These are phyloP conservation scores for Psilopogon haemacephalus DNA, from an alignment of 2,113 vertebrate genomes.

Conservation along the genomic window DNA sequence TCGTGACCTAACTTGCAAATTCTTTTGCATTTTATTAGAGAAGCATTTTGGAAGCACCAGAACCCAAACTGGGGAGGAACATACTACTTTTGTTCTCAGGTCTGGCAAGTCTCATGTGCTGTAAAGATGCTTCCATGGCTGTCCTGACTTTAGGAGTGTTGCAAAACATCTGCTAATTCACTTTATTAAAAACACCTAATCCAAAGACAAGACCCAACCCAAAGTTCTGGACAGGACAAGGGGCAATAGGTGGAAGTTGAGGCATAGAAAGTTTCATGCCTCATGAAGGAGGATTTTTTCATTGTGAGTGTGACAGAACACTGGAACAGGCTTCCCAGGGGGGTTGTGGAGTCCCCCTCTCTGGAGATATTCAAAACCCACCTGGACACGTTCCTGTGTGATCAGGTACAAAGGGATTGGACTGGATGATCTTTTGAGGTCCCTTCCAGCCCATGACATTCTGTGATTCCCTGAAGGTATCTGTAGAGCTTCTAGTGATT, in stretches of 20 bases:
- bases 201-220: background rate
- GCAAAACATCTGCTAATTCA: background rate
- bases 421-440: too few relatives aligned
- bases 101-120: background rate
- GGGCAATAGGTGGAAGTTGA: too few relatives aligned
- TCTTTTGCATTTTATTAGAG: background rate
- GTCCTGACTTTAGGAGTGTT: background rate
- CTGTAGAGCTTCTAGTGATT: background rate
- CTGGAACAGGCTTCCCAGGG: too few relatives aligned
- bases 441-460: too few relatives aligned
- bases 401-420: too few relatives aligned
- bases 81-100: background rate
- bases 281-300: too few relatives aligned
- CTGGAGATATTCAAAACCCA: too few relatives aligned
- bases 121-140: background rate
- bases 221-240: background rate
- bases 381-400: too few relatives aligned
- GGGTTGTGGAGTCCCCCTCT: too few relatives aligned
- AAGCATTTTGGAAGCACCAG: background rate
- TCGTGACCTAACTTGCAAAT: conserved; percentile 11
- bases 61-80: background rate
- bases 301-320: too few relatives aligned
- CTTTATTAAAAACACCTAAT: background rate
- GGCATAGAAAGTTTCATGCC: too few relatives aligned
- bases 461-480: background rate